Evolutionary conservation across 2,797 vertebrate genomes (phyloP).

Genomic region (Eulemur coronatus): DNA sequence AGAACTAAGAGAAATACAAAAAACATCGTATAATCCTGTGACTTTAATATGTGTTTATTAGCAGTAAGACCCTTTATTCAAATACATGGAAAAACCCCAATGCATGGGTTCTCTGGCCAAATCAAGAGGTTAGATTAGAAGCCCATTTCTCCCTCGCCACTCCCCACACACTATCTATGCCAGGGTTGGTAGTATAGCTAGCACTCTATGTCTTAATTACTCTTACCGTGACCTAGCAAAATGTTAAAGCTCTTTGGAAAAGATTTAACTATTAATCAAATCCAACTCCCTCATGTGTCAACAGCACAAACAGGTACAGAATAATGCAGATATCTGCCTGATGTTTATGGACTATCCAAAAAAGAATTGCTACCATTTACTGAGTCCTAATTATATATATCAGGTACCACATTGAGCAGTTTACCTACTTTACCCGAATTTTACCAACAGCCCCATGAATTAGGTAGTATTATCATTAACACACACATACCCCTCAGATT

Average conservation of each 20-base stretch:
- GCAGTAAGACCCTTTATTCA: not conserved
- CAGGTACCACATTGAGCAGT: not conserved
- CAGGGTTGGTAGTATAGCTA: not conserved
- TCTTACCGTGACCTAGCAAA: not conserved
- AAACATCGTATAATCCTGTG: not conserved
- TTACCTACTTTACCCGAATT: not conserved
- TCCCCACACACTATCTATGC: not conserved
- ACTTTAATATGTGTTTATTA: conserved; percentile 24
- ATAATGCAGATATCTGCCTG: not conserved
- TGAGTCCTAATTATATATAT: not conserved
- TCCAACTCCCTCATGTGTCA: not conserved
- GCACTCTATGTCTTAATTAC: not conserved
- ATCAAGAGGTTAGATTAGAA: not conserved
- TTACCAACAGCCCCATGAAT: not conserved
- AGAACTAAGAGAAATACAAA: not conserved
- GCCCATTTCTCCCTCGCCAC: not conserved
- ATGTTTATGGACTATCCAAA: not conserved
- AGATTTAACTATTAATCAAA: not conserved
- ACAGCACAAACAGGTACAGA: not conserved
- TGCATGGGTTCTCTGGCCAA: not conserved
- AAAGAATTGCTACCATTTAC: not conserved
- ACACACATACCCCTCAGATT: not conserved
- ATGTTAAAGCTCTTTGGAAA: not conserved
- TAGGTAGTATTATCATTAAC: no score
- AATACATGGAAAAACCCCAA: not conserved